Base-by-base conservation (phyloP, 2,888 invertebrate genomes). In the Entomobrya proxima region DNA sequence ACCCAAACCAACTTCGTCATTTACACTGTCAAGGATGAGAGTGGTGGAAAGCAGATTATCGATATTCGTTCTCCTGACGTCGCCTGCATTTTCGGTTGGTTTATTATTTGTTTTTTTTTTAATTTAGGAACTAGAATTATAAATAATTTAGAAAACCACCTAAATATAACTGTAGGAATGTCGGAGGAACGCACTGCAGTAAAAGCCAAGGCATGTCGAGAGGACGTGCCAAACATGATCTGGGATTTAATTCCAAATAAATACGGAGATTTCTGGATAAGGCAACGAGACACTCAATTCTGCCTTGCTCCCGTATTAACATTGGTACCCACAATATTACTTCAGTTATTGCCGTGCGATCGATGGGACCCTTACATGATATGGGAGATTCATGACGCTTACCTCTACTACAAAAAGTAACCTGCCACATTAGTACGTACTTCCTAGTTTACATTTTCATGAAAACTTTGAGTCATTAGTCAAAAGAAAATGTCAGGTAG, bases 311-410 rank as follows among this genome's bases (percentile, higher is more conserved):
- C 88, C 13, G 86, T 84, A 2, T 18, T 58, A 18, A 50, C 72
- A 4, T 69, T 87, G 18, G 86, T 79, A 21, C 55, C 40, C 81
- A 72, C 86, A 2, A 52, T 47, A 4, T 15, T 86, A 15, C 24
- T 82, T 24, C 87, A 87, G 69, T n/a, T 88, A 47, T 13, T 75
- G 6, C 61, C 69, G 13, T 88, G 88, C 30, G 83, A 88, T 47
- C 37, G 37, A 9, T 87, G 64, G 37, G 79, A 87, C 50, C 67
- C 85, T 0, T 72, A 80, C 24, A 81, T 87, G 37, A 79, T 88
- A 24, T 88, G 88, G 88, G 88, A 88, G 69, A 67, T 88, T 24
- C 67, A 83, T 18, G 87, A 87, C 44, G 86, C 86, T 4, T 86
- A 80, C 72, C 44, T 87, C 1, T 87, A 87, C 64, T 87, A 83